Percentiles rank a stretch among this genome's conserved stretches.
These are phyloP conservation scores for Cydia splendana DNA, from an alignment of 1,140 invertebrate species.

Conservation along the genomic window DNA sequence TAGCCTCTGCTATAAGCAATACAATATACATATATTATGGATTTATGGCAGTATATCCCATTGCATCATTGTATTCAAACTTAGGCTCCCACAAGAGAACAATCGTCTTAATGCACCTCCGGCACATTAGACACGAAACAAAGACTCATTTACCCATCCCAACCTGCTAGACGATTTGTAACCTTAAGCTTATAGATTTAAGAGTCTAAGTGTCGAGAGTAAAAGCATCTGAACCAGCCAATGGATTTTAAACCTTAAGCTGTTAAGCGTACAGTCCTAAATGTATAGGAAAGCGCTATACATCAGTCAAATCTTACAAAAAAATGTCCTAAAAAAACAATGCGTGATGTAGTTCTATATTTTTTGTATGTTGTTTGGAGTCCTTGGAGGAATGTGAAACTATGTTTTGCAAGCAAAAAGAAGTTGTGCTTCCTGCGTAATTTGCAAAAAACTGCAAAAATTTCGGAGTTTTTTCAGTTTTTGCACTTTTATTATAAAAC, in stretches of 20 bases:
- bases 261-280: neutral
- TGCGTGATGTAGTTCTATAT: no score
- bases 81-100: neutral
- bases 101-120: slow-evolving; percentile 16
- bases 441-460: no score
- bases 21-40: neutral
- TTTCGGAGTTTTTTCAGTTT: no score
- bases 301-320: no score
- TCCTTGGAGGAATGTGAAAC: no score
- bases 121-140: slow-evolving; percentile 5
- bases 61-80: slow-evolving; percentile 10
- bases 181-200: neutral
- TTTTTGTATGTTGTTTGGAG: no score
- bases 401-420: no score
- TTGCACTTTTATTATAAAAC: no score
- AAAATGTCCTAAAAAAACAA: no score
- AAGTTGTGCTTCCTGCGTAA: no score
- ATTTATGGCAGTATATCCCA: neutral
- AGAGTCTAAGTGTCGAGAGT: neutral
- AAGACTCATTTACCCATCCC: neutral
- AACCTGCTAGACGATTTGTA: neutral
- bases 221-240: no score
- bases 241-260: neutral
- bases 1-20: neutral
- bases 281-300: neutral